These are phyloP conservation scores for Fragum fragum DNA, from an alignment of 2,888 invertebrate genomes.

Conservation along the genomic window DNA sequence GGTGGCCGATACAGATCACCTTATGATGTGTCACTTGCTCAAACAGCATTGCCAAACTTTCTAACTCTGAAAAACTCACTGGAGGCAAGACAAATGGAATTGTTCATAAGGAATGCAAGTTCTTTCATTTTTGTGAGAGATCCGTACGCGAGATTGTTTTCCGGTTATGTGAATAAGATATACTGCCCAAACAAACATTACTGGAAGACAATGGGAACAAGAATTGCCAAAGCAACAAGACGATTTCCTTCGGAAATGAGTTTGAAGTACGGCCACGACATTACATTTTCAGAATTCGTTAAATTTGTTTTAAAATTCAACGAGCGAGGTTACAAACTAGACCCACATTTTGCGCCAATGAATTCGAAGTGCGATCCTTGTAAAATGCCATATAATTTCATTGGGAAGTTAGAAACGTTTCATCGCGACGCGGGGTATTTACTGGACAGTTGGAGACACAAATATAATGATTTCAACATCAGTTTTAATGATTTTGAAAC, in stretches of 20 bases:
- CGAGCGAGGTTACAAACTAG: slow-evolving; percentile 39
- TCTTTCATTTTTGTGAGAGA: slow-evolving; percentile 77
- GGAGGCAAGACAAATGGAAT: not conserved
- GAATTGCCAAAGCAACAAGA: slow-evolving; percentile 51
- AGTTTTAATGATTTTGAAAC: slow-evolving; percentile 69
- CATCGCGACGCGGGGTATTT: slow-evolving; percentile 64
- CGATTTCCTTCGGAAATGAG: slow-evolving; percentile 41
- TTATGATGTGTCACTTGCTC: slow-evolving; percentile 32
- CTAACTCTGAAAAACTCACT: not conserved
- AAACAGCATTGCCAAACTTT: slow-evolving; percentile 8
- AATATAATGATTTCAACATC: slow-evolving; percentile 62
- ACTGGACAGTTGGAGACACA: slow-evolving; percentile 52
- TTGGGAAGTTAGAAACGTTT: slow-evolving; percentile 75
- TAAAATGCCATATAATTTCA: slow-evolving; percentile 66
- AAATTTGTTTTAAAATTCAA: slow-evolving; percentile 65
- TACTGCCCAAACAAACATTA: slow-evolving; percentile 72
- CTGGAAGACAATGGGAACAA: slow-evolving; percentile 68
- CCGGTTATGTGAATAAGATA: slow-evolving; percentile 78
- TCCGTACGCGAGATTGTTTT: slow-evolving; percentile 73
- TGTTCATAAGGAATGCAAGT: slow-evolving; percentile 28
- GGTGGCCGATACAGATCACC: slow-evolving; percentile 33
- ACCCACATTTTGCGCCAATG: slow-evolving; percentile 73
- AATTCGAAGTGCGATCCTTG: slow-evolving; percentile 72
- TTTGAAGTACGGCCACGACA: slow-evolving; percentile 72
- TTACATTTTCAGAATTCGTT: slow-evolving; percentile 75